Base-by-base conservation (phyloP, 2,113 vertebrate species). In the Microcebus murinus region DNA sequence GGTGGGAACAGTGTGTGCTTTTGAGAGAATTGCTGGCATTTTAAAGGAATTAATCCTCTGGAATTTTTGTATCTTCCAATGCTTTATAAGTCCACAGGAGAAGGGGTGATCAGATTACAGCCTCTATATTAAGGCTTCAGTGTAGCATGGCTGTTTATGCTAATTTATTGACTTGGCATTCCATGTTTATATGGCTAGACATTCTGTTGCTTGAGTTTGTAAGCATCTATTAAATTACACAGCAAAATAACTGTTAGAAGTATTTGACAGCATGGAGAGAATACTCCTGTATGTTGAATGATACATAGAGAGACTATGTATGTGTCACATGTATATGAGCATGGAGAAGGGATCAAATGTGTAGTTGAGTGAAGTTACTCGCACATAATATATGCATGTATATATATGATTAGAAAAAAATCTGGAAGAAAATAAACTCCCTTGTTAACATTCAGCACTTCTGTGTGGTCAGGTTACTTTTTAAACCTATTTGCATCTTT, bases 21-120 rank as follows among this genome's bases (percentile, higher is more conserved):
- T 94, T 93, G 42, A 91, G 65, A 94, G 71, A 96, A 97, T 11
- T 94, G 4, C 25, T 97, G 68, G 25, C 29, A 79, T 95, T 97
- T 93, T 93, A 42, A 96, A 79, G 27, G 29, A 85, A 93, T 96
- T 90, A 84, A 94, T 96, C 42, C 61, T 94, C 88, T 86, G 87
- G 82, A 94, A 92, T 94, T 97, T 94, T 73, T 86, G 1, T 95
- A 59, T 93, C 61, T 96, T 79, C 27, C 63, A 97, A 21, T 87
- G 91, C 65, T 97, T 98, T 95, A 82, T 77, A 96, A 95, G 63
- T 97, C 71, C 57, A 83, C 67, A 89, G 21, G 83, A 93, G 90
- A 97, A 96, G 42, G 57, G 14, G 59, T 87, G 96, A 95, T 97
- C 93, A 98, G 82, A 97, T 94, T 97, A 95, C 86, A 94, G 91